Conservation (phyloP, 1,140 invertebrate genomes). For the Lordiphosa collinella region DNA sequence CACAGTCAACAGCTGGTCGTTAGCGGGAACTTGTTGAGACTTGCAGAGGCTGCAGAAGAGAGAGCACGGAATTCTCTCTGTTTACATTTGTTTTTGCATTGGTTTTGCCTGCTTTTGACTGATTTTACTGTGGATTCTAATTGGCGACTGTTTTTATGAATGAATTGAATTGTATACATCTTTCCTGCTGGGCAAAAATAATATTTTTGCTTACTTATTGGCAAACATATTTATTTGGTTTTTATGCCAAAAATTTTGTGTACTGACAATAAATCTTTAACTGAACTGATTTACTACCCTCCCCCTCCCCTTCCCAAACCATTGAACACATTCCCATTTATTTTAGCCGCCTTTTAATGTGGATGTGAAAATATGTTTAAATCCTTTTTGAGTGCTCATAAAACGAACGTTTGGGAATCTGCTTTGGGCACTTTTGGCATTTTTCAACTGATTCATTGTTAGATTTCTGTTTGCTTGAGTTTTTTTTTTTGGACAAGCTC, state of each 20-base stretch:
- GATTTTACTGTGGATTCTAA: constrained; percentile 31
- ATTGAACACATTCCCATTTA: no score
- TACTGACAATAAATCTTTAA: constrained; percentile 62
- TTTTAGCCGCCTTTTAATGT: constrained; percentile 43
- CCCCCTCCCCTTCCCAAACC: constrained; percentile 8
- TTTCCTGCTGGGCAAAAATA: constrained; percentile 11
- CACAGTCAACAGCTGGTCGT: constrained; percentile 53
- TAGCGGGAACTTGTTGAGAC: neutral
- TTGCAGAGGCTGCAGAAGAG: constrained; percentile 28
- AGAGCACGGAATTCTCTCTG: constrained; percentile 12
- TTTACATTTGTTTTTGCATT: constrained; percentile 33
- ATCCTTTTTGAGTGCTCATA: constrained; percentile 61
- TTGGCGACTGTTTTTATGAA: constrained; percentile 51
- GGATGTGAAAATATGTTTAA: constrained; percentile 48
- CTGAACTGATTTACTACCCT: constrained; percentile 57
- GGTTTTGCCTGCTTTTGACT: constrained; percentile 17
- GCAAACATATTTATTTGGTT: constrained; percentile 43
- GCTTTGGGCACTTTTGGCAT: constrained; percentile 21
- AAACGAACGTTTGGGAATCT: constrained; percentile 56
- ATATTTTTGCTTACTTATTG: constrained; percentile 12
- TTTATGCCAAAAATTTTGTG: constrained; percentile 19
- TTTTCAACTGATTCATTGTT: constrained; percentile 34
- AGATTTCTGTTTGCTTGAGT: constrained; percentile 48
- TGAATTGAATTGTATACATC: constrained; percentile 23
- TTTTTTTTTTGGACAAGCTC: constrained; percentile 13